Evolutionary conservation across 2,797 vertebrate species (phyloP).

Genomic region (Acanthopagrus latus): DNA sequence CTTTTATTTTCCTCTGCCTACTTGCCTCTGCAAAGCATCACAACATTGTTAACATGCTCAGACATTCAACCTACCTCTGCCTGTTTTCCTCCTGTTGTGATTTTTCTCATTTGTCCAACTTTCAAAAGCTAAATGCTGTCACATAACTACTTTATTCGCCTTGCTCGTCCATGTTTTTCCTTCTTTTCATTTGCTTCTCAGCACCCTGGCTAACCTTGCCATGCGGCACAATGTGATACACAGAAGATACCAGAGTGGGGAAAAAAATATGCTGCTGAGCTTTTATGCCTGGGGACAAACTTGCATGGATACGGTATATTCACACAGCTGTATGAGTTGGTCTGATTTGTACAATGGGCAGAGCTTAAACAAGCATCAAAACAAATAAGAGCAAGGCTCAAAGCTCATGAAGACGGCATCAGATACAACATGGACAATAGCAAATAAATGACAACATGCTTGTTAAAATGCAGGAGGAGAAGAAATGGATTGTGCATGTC

Average conservation of each 20-base stretch:
- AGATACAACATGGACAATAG: not conserved
- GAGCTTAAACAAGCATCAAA: conserved; percentile 12
- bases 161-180: not conserved
- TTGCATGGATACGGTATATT: conserved; percentile 4
- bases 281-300: conserved; percentile 21
- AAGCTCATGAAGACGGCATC: not conserved
- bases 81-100: conserved; percentile 12
- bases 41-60: not conserved
- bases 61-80: conserved; percentile 27
- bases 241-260: conserved; percentile 22
- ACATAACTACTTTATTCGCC: conserved; percentile 3
- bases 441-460: conserved; percentile 25
- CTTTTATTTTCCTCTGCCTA: not conserved
- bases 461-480: conserved; percentile 32
- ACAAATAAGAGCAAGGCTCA: not conserved
- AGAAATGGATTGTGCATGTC: not conserved
- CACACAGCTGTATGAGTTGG: not conserved
- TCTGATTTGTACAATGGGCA: conserved; percentile 9
- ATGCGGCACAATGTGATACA: conserved; percentile 9
- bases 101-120: conserved; percentile 26
- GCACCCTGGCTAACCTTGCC: conserved; percentile 7
- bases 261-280: conserved; percentile 17
- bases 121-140: conserved; percentile 24
- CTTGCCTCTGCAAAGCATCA: not conserved
- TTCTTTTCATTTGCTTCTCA: conserved; percentile 14